Percentiles rank a stretch among this genome's conserved stretches.
Evolutionary conservation across 2,888 invertebrate genomes (phyloP).

Genomic region (Habroteleia sp.): DNA sequence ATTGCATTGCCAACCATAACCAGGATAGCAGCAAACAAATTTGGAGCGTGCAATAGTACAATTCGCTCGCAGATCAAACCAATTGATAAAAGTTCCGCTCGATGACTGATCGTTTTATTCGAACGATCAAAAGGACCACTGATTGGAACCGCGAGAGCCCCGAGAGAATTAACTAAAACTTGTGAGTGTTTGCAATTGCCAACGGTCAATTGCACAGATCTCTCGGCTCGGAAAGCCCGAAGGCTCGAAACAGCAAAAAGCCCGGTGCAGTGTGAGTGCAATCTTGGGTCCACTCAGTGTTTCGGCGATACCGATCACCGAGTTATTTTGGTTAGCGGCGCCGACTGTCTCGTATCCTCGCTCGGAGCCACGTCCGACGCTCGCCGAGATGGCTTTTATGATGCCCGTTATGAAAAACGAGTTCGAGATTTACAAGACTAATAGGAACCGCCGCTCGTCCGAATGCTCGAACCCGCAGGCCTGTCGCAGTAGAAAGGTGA

Average conservation of each 20-base stretch:
- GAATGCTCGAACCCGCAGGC: constrained; percentile 86
- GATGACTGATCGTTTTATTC: neutral
- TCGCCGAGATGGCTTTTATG: constrained; percentile 91
- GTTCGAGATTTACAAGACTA: constrained; percentile 94
- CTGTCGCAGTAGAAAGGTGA: constrained; percentile 85
- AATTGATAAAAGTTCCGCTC: neutral
- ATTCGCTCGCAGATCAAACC: no score
- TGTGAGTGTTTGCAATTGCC: no score
- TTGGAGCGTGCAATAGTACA: no score
- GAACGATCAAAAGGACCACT: no score
- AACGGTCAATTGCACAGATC: no score
- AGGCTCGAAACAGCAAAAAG: no score
- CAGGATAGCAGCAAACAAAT: constrained; percentile 57
- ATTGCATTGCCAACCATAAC: constrained; percentile 78
- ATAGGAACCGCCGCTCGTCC: constrained; percentile 88
- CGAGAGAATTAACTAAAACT: no score
- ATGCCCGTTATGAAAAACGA: constrained; percentile 97
- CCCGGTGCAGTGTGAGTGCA: constrained; percentile 31
- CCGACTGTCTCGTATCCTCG: constrained; percentile 2
- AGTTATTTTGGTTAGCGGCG: constrained; percentile 16
- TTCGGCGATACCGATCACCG: constrained; percentile 26
- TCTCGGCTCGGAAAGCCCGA: no score
- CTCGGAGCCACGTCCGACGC: constrained; percentile 6
- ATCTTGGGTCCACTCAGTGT: constrained; percentile 15
- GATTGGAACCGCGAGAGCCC: no score